These are phyloP conservation scores for Aphelenchoides fujianensis DNA, from an alignment of 1,140 invertebrate genomes.

Conservation along the genomic window DNA sequence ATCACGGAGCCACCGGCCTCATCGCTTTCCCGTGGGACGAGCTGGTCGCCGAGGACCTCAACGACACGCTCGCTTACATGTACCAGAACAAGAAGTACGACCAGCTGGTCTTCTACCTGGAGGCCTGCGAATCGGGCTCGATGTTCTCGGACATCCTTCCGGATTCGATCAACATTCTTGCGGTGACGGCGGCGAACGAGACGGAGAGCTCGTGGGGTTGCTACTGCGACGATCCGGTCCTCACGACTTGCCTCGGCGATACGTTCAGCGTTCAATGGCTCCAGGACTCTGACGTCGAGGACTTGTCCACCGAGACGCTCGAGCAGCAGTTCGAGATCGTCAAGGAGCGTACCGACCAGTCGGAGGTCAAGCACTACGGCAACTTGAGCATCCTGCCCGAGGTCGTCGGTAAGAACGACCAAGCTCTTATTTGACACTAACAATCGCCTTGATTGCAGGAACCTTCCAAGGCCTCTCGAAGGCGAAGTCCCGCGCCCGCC, in stretches of 20 bases:
- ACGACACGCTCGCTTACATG: constrained; percentile 65
- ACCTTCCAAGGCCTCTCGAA: constrained; percentile 53
- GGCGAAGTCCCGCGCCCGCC: background rate
- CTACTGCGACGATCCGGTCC: constrained; percentile 5
- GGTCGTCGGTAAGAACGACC: constrained; percentile 54
- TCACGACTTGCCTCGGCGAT: constrained; percentile 52
- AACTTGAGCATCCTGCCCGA: constrained; percentile 63
- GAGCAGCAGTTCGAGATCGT: constrained; percentile 68
- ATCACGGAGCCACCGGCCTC: constrained; percentile 11
- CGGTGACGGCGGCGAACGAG: constrained; percentile 1
- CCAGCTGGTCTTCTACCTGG: constrained; percentile 67
- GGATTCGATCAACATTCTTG: constrained; percentile 64
- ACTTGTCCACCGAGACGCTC: constrained; percentile 67
- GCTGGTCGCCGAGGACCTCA: constrained; percentile 48
- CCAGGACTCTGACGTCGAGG: constrained; percentile 63
- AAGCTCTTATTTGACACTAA: no score
- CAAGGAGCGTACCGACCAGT: constrained; percentile 68
- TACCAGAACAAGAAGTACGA: constrained; percentile 63
- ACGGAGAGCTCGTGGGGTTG: background rate
- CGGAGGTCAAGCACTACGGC: constrained; percentile 69
- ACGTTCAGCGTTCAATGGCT: constrained; percentile 70
- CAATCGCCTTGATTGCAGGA: no score
- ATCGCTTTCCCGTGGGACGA: background rate
- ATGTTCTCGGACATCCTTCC: constrained; percentile 68
- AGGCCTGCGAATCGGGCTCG: constrained; percentile 71